Conservation (phyloP, 2,113 vertebrate genomes). For the Pseudonaja textilis region DNA sequence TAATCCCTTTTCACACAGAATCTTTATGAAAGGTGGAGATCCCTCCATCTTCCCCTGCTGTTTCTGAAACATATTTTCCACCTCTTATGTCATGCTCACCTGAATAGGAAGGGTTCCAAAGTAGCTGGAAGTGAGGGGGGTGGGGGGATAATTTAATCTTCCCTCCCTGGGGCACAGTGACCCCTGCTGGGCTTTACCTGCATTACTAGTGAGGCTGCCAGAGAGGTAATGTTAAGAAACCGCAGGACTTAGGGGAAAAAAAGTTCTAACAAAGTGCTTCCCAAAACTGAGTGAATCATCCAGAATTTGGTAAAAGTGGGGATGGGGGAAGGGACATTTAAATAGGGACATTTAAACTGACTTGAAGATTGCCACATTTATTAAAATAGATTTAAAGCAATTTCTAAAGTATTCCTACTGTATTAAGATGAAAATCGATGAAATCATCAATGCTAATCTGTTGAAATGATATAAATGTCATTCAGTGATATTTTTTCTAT, state of each 20-base stretch:
- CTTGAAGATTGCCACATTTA: background rate
- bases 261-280: background rate
- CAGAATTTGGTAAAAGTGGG: background rate
- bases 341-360: background rate
- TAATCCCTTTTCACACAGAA: background rate
- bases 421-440: background rate
- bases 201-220: background rate
- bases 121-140: background rate
- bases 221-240: background rate
- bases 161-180: background rate
- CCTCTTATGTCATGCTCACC: background rate
- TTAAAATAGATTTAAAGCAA: background rate
- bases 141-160: background rate
- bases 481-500: background rate
- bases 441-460: background rate
- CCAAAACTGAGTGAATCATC: background rate
- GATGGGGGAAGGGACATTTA: rapidly evolving
- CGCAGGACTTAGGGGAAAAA: background rate
- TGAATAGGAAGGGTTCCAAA: background rate
- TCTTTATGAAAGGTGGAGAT: background rate
- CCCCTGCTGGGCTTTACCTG: background rate
- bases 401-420: background rate
- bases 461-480: background rate
- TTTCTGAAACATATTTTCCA: background rate
- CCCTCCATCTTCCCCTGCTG: background rate